Conservation (phyloP, 2,888 invertebrate genomes). For the Crioceris asparagi region DNA sequence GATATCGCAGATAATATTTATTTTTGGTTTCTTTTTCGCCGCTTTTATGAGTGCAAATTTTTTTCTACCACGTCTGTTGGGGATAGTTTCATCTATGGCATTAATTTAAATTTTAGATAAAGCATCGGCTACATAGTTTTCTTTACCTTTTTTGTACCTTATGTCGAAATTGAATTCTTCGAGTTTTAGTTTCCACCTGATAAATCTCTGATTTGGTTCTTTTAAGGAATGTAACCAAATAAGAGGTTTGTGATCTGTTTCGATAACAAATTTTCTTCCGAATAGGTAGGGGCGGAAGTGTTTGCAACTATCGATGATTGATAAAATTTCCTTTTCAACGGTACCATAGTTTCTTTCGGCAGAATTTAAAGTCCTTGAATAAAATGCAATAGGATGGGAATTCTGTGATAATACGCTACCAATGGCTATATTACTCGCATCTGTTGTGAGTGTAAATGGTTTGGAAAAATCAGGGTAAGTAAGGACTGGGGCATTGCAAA, state of each 20-base stretch:
- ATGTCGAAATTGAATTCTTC: constrained; percentile 29
- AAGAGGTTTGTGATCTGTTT: constrained; percentile 28
- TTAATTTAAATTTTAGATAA: constrained; percentile 7
- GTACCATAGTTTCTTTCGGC: constrained; percentile 23
- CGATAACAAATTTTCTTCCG: constrained; percentile 24
- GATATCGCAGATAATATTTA: no score
- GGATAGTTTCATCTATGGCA: neutral
- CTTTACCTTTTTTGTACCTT: constrained; percentile 24
- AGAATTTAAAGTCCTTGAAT: constrained; percentile 23
- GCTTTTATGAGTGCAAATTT: no score
- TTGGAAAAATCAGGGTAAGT: constrained; percentile 12
- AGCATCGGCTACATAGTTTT: constrained; percentile 26
- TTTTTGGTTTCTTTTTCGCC: no score
- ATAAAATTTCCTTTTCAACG: constrained; percentile 27
- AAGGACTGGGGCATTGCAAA: neutral
- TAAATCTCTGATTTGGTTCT: constrained; percentile 24
- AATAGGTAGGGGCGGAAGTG: no score
- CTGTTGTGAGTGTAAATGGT: constrained; percentile 22
- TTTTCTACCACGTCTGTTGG: no score
- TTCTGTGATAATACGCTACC: constrained; percentile 21
- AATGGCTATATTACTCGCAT: no score
- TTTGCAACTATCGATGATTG: constrained; percentile 16
- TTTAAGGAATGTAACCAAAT: constrained; percentile 25
- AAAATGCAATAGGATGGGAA: constrained; percentile 22
- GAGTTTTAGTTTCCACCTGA: constrained; percentile 26